A percentile compares a stretch with the other conserved stretches of the same genome.
Evolutionary conservation across 2,113 vertebrate genomes (phyloP).

Genomic region (Delphinus delphis): DNA sequence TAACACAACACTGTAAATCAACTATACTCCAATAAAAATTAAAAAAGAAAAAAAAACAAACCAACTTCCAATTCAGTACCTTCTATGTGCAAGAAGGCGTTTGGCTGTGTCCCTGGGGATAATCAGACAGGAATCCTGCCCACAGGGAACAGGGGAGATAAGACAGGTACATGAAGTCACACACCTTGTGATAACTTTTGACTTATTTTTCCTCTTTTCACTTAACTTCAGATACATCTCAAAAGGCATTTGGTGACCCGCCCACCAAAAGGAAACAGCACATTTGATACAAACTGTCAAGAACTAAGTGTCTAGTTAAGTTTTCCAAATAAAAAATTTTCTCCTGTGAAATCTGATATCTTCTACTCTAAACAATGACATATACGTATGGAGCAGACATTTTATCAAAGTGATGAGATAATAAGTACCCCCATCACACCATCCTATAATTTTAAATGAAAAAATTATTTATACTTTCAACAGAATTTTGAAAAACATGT

Average conservation of each 20-base stretch:
- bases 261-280: neutral
- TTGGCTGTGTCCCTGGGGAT: neutral
- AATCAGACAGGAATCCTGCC: neutral
- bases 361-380: neutral
- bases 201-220: neutral
- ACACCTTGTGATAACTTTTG: neutral
- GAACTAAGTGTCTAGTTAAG: neutral
- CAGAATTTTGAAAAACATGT: neutral
- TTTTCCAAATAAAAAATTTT: conserved; percentile 2
- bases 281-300: neutral
- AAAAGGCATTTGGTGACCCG: neutral
- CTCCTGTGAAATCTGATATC: neutral
- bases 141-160: neutral
- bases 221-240: neutral
- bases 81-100: neutral
- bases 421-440: neutral
- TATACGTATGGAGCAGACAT: neutral
- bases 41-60: neutral
- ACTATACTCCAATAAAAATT: neutral
- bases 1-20: neutral
- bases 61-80: neutral
- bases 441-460: neutral
- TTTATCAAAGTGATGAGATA: neutral
- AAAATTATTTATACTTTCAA: neutral
- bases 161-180: neutral